Conservation (phyloP, 1,140 invertebrate genomes). For the Caerostris extrusa region DNA sequence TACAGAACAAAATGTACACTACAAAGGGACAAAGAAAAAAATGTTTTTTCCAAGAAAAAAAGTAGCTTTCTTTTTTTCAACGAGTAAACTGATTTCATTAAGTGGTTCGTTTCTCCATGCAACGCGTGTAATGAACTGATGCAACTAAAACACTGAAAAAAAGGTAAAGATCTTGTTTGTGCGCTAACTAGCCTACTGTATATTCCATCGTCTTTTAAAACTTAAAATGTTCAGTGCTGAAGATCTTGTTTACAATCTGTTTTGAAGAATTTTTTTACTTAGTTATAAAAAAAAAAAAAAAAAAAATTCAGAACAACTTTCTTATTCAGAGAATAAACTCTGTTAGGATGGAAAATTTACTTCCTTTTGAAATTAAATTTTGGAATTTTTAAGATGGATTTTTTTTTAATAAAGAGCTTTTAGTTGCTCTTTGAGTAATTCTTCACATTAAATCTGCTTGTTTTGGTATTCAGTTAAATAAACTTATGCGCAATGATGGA, state of each 20-base stretch:
- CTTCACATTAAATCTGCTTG: too few relatives aligned
- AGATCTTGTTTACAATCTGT: not conserved
- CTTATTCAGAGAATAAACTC: too few relatives aligned
- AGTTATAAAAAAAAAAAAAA: too few relatives aligned
- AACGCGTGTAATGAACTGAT: conserved; percentile 70
- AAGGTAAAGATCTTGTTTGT: conserved; percentile 47
- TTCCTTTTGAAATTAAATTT: too few relatives aligned
- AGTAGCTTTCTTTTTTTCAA: not conserved
- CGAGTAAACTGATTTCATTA: conserved; percentile 74
- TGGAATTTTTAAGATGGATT: too few relatives aligned
- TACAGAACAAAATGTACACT: conserved; percentile 44
- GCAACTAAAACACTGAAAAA: not conserved
- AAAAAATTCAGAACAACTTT: too few relatives aligned
- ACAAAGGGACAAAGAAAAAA: conserved; percentile 24
- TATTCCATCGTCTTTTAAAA: not conserved
- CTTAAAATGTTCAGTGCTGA: not conserved
- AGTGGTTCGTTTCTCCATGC: conserved; percentile 60
- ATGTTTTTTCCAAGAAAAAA: not conserved
- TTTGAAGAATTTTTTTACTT: not conserved
- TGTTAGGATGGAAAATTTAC: too few relatives aligned
- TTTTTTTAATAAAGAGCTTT: too few relatives aligned
- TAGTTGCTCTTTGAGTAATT: too few relatives aligned
- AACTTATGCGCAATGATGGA: too few relatives aligned
- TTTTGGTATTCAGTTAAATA: too few relatives aligned
- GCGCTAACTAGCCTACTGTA: conserved; percentile 40